Evolutionary conservation across 2,113 vertebrate genomes (phyloP).

Genomic region (Epinephelus fuscoguttatus): DNA sequence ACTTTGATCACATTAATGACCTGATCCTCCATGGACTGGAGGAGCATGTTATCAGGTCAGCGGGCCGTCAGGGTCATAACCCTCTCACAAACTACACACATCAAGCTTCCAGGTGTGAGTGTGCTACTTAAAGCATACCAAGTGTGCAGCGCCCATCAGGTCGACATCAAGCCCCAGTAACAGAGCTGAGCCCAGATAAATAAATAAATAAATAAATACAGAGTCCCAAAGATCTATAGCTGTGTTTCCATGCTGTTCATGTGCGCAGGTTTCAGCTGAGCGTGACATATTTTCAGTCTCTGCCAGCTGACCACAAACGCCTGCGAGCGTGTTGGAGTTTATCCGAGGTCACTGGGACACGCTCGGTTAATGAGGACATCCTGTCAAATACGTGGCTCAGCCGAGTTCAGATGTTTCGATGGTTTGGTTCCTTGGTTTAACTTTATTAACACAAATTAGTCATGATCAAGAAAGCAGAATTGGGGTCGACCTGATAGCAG

Average conservation of each 20-base stretch:
- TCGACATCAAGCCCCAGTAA: too few species aligned
- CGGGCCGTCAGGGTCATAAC: not conserved
- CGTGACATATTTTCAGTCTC: not conserved
- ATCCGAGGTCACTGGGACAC: not conserved
- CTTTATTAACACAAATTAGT: not conserved
- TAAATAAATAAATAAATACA: too few species aligned
- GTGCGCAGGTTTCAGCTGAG: not conserved
- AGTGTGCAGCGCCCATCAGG: too few species aligned
- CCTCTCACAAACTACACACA: not conserved
- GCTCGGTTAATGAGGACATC: not conserved
- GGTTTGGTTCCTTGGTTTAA: too few species aligned
- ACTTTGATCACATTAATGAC: not conserved
- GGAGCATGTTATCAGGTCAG: not conserved
- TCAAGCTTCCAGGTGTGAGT: not conserved
- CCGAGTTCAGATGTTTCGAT: not conserved
- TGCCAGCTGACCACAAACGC: not conserved
- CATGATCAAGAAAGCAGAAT: too few species aligned
- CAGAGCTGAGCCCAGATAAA: too few species aligned
- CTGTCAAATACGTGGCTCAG: not conserved
- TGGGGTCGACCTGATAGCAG: too few species aligned
- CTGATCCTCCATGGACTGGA: not conserved
- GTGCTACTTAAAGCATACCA: not conserved
- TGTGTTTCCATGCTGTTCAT: not conserved
- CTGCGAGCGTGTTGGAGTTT: not conserved
- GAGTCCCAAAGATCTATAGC: too few species aligned